Evolutionary conservation across 2,113 vertebrate genomes (phyloP).

Genomic region (Mustelus asterias): DNA sequence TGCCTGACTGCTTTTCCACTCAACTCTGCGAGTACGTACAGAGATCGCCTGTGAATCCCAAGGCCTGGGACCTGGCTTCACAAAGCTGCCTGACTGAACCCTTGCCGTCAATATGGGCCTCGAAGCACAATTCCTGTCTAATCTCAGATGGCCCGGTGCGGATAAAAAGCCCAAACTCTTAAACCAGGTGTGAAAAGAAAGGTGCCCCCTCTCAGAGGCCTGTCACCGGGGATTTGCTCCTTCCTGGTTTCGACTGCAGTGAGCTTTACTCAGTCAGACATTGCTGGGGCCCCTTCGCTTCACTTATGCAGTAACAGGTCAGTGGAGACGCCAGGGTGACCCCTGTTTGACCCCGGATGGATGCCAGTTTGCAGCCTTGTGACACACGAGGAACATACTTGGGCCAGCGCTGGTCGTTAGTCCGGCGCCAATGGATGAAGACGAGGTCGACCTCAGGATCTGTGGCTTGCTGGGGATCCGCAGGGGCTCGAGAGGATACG

Average conservation of each 20-base stretch:
- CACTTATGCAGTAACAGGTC: not conserved
- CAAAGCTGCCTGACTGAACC: not conserved
- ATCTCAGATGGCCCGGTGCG: too few species aligned
- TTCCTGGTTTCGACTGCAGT: too few species aligned
- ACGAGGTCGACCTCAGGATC: not conserved
- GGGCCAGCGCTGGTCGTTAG: too few species aligned
- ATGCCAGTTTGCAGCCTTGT: not conserved
- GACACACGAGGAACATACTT: not conserved
- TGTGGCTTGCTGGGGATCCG: not conserved
- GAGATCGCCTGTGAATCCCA: too few species aligned
- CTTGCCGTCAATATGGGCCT: not conserved
- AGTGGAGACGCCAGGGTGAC: not conserved
- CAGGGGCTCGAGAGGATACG: not conserved
- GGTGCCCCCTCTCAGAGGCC: too few species aligned
- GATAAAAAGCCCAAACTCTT: not conserved
- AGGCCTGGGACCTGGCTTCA: too few species aligned
- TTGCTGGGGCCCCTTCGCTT: not conserved
- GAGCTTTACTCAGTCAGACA: too few species aligned
- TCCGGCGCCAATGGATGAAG: not conserved
- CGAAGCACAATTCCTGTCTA: not conserved
- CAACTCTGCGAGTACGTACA: not conserved
- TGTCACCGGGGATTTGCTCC: too few species aligned
- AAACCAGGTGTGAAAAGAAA: not conserved
- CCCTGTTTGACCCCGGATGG: not conserved
- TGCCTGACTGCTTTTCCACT: not conserved